phyloP scores from a whole-genome alignment of 2,888 invertebrate genomes.

The Oligia latruncula region DNA sequence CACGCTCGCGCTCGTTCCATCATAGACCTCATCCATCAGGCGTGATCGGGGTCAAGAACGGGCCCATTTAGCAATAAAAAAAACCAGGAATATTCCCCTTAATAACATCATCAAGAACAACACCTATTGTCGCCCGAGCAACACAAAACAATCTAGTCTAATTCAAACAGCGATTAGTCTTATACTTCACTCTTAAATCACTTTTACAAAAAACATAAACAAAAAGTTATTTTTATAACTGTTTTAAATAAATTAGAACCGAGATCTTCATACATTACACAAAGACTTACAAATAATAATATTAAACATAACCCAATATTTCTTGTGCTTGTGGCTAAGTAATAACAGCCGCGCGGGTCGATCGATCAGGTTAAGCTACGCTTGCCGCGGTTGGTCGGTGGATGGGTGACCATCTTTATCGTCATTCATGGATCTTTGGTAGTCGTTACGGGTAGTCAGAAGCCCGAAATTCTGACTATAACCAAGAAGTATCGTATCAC shows the following conservation, averaged over 20 bases:
- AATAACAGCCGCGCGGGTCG: neutral
- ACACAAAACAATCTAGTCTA: conserved; percentile 10
- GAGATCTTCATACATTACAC: conserved; percentile 4
- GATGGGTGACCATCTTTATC: too few species aligned
- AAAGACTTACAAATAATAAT: neutral
- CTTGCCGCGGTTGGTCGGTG: too few species aligned
- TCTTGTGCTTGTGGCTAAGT: neutral
- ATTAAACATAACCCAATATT: neutral
- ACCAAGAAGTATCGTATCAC: neutral
- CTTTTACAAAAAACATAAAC: conserved; percentile 6
- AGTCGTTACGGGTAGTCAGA: neutral
- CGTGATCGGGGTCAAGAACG: too few species aligned
- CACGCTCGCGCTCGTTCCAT: too few species aligned
- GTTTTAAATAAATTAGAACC: neutral
- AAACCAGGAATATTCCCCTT: too few species aligned
- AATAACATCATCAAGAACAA: neutral
- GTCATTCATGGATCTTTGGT: neutral
- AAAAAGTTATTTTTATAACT: neutral
- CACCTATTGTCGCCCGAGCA: neutral
- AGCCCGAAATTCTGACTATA: neutral
- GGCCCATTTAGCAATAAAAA: too few species aligned
- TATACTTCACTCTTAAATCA: conserved; percentile 12
- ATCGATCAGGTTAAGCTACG: neutral
- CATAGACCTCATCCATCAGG: too few species aligned
- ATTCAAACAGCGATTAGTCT: conserved; percentile 23